phyloP scores from a whole-genome alignment of 1,140 invertebrate species.

The Portunus trituberculatus region DNA sequence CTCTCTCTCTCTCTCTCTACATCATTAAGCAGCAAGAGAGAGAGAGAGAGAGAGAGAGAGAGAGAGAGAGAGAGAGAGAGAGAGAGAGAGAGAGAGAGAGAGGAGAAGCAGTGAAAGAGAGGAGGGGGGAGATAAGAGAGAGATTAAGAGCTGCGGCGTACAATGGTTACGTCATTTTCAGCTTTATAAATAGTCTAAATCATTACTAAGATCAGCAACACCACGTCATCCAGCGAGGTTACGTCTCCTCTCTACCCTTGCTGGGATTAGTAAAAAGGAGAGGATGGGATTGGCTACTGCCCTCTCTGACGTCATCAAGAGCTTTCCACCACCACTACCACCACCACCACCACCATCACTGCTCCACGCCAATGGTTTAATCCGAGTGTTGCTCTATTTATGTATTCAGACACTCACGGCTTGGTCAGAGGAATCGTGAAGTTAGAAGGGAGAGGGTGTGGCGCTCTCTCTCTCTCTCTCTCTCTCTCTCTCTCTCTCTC shows the following conservation, averaged over 20 bases:
- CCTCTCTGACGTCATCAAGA: constrained; percentile 6
- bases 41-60: not conserved
- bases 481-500: constrained; percentile 20
- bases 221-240: not conserved
- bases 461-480: not conserved
- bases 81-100: not conserved
- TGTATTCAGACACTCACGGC: not conserved
- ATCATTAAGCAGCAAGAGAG: not conserved
- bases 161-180: not conserved
- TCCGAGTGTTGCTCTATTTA: constrained; percentile 1
- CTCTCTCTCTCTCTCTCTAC: not conserved
- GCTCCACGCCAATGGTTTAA: not conserved
- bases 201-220: not conserved
- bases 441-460: not conserved
- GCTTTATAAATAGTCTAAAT: not conserved
- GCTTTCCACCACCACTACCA: not conserved
- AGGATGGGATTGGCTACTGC: not conserved
- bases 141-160: not conserved
- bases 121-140: not conserved
- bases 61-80: not conserved
- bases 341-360: not conserved
- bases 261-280: not conserved
- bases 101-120: not conserved
- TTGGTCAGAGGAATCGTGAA: not conserved
- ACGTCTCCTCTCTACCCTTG: not conserved